Percentiles rank a stretch among this genome's conserved stretches.
Conservation (phyloP, 2,113 vertebrate species). For the Hystrix brachyura region DNA sequence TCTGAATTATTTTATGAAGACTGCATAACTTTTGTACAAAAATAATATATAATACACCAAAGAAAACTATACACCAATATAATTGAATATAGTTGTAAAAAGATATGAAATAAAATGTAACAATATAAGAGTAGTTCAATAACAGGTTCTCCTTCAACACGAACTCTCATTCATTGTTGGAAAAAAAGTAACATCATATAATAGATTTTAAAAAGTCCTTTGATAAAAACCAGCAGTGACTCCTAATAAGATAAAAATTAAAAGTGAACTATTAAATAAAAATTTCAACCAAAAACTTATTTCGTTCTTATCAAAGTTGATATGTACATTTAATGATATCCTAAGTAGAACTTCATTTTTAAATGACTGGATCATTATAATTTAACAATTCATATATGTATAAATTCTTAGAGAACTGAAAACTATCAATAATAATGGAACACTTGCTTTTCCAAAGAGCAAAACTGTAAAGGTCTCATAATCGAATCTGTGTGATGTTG, state of each 20-base stretch:
- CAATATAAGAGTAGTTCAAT: neutral
- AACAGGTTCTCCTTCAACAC: neutral
- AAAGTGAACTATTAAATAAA: neutral
- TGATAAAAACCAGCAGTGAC: neutral
- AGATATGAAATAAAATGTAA: neutral
- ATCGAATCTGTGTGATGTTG: neutral
- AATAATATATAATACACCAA: neutral
- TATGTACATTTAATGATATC: neutral
- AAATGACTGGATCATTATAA: neutral
- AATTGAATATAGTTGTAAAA: neutral
- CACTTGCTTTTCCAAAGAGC: neutral
- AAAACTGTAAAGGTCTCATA: neutral
- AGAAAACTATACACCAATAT: neutral
- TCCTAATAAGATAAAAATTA: neutral
- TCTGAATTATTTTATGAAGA: neutral
- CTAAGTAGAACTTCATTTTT: neutral
- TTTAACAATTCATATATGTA: neutral
- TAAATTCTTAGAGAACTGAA: neutral
- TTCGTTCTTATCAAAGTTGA: neutral
- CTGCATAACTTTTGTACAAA: neutral
- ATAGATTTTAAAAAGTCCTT: neutral
- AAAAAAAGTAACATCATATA: neutral
- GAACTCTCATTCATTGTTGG: neutral
- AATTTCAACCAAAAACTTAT: neutral
- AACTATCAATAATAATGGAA: neutral